Base-by-base conservation (phyloP, 2,888 invertebrate species). In the Cerastoderma edule region DNA sequence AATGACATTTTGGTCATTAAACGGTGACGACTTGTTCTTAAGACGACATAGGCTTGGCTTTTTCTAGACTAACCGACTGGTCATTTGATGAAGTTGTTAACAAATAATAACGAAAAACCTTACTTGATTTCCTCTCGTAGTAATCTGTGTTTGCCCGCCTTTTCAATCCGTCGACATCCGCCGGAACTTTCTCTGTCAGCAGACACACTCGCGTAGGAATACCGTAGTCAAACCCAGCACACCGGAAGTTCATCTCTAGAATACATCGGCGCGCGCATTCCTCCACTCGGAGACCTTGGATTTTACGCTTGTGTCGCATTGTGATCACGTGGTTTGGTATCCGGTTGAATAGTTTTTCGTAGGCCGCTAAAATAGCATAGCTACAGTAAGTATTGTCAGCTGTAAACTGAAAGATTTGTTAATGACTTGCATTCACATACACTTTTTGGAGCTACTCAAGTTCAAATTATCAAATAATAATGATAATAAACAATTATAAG, bases 251-350 rank as follows among this genome's bases (percentile, higher is more conserved):
- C 72, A 88, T 83, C 75, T 91, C 91, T 56, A 89, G 80, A 30
- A 91, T 79, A 78, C 92, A 92, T 53, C 89, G 76, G 67, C 91
- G 83, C 28, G 91, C 88, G 81, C 92, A 92, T 75, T 90, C 87
- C 66, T 92, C 91, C 13, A 87, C 87, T 35, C 87, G 87, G 24
- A 89, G 78, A 22, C 85, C 85, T 46, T 85, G 86, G 24, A 91
- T 81, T 48, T 87, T 87, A 28, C 87, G 80, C 67, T 89, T 87
- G 72, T 90, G 90, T 28, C 80, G 79, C 54, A 88, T 76, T 0
- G 90, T 89, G 27, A 91, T 78, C 32, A 89, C 87, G 78, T 91
- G 91, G 67, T 89, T 89, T 16, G 91, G 90, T 33, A 91, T 83
- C 28, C 89, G 85, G 67, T 88, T 84, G 78, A 90, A 91, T 8